phyloP scores from a whole-genome alignment of 2,113 vertebrate genomes.

The Scomber colias region DNA sequence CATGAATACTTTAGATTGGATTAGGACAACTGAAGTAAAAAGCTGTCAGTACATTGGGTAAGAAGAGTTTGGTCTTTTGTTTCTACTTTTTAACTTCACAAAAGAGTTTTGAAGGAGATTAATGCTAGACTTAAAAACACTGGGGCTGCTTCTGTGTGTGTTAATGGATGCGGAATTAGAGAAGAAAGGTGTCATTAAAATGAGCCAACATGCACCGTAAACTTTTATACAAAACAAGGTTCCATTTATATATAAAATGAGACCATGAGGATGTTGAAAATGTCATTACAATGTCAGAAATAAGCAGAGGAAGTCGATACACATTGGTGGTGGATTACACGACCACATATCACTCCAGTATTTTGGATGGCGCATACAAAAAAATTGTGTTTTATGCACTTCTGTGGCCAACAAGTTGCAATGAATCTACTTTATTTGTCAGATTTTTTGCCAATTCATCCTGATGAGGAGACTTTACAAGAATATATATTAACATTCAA shows the following conservation, averaged over 20 bases:
- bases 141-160: too few relatives aligned
- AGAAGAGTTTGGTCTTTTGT: neutral
- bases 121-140: too few relatives aligned
- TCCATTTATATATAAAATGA: neutral
- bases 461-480: neutral
- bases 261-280: neutral
- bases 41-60: neutral
- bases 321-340: neutral
- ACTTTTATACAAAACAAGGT: neutral
- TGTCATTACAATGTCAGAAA: too few relatives aligned
- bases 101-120: too few relatives aligned
- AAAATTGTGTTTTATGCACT: neutral
- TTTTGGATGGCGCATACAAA: neutral
- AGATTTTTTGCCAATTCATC: neutral
- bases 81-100: neutral
- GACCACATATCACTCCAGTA: neutral
- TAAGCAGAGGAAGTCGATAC: neutral
- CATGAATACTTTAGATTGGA: constrained; percentile 7
- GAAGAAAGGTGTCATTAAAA: neutral
- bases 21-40: neutral
- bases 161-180: neutral
- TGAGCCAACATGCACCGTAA: neutral
- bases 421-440: neutral
- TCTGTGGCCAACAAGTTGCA: neutral
- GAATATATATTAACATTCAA: neutral